Conservation (phyloP, 2,797 vertebrate species). For the Poliocrania exsul region DNA sequence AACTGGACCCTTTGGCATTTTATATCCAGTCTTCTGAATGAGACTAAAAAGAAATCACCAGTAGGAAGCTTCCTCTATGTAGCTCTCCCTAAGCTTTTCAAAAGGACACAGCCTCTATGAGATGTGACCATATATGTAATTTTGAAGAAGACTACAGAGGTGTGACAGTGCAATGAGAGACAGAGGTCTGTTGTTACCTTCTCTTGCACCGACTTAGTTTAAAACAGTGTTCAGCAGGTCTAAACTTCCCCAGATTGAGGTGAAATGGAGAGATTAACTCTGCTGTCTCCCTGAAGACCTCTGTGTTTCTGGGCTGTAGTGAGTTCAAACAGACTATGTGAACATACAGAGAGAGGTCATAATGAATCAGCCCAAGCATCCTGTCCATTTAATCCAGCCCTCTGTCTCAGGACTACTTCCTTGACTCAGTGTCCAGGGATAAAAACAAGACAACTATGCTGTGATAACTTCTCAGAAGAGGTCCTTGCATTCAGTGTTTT, state of each 20-base stretch:
- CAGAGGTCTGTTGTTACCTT: neutral
- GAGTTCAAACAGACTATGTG: neutral
- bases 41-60: neutral
- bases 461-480: neutral
- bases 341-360: neutral
- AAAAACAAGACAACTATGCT: neutral
- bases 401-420: neutral
- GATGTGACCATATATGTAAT: neutral
- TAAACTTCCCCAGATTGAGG: neutral
- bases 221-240: neutral
- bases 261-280: neutral
- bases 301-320: neutral
- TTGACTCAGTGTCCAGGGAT: no score
- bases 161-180: neutral
- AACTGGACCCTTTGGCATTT: neutral
- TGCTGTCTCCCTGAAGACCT: neutral
- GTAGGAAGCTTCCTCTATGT: neutral
- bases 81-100: neutral
- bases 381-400: neutral
- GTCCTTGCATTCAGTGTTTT: neutral
- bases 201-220: neutral
- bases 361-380: neutral
- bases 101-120: neutral
- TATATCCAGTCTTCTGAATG: neutral
- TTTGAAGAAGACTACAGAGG: neutral